Percentiles rank a stretch among this genome's conserved stretches.
Evolutionary conservation across 2,797 vertebrate species (phyloP).

Genomic region (Typhlichthys eigenmanni): DNA sequence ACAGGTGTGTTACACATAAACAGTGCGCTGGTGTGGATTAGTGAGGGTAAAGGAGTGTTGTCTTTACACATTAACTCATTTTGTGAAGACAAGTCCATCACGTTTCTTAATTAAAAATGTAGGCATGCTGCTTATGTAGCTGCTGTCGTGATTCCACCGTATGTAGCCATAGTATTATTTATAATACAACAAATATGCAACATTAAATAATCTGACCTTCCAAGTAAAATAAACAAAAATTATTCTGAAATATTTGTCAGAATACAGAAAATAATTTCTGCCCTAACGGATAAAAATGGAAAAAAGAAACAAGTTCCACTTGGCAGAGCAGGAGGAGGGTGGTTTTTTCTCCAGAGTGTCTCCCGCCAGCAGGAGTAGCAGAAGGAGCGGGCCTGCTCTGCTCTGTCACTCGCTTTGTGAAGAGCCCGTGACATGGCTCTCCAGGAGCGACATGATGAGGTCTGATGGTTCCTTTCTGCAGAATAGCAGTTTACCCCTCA

Average conservation of each 20-base stretch:
- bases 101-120: no score
- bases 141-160: no score
- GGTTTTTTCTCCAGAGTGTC: slow-evolving; percentile 45
- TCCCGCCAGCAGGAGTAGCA: slow-evolving; percentile 27
- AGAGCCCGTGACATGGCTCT: slow-evolving; percentile 71
- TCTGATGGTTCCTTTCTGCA: slow-evolving; percentile 80
- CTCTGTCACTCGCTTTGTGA: slow-evolving; percentile 69
- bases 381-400: slow-evolving; percentile 30
- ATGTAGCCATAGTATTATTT: slow-evolving; percentile 4
- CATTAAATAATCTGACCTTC: slow-evolving; percentile 43
- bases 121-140: no score
- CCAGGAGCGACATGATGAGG: slow-evolving; percentile 75
- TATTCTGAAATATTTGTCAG: slow-evolving; percentile 52
- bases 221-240: slow-evolving; percentile 43
- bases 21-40: no score
- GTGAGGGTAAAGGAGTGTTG: no score
- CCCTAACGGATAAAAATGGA: slow-evolving; percentile 44
- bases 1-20: no score
- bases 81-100: background rate
- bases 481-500: slow-evolving; percentile 80
- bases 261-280: slow-evolving; percentile 58
- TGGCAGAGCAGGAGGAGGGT: slow-evolving; percentile 54
- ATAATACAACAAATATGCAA: slow-evolving; percentile 35
- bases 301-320: slow-evolving; percentile 51
- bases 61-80: background rate